phyloP scores from a whole-genome alignment of 2,888 invertebrate genomes.

The Acleris cristana region DNA sequence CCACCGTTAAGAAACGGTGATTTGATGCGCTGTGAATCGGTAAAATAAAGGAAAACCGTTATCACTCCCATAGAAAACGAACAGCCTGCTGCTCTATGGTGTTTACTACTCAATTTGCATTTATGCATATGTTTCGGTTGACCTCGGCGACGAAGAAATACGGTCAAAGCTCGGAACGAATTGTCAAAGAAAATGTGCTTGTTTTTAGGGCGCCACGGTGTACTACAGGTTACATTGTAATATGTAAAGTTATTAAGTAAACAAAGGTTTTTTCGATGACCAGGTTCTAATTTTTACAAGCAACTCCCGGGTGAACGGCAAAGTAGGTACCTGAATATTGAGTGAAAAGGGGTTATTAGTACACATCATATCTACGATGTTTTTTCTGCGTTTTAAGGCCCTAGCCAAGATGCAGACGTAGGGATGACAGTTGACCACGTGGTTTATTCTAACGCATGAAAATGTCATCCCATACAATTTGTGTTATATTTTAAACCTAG shows the following conservation, averaged over 20 bases:
- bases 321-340: too few relatives aligned
- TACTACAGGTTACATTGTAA: not conserved
- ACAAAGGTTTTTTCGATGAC: not conserved
- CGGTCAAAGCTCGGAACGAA: constrained; percentile 19
- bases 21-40: constrained; percentile 34
- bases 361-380: too few relatives aligned
- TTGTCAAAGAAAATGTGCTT: constrained; percentile 6
- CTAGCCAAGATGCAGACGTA: too few relatives aligned
- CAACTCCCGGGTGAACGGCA: too few relatives aligned
- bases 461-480: too few relatives aligned
- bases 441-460: too few relatives aligned
- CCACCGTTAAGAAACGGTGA: constrained; percentile 36
- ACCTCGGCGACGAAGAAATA: constrained; percentile 16
- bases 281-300: too few relatives aligned
- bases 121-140: constrained; percentile 23
- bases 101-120: constrained; percentile 34
- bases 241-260: not conserved
- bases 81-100: constrained; percentile 17
- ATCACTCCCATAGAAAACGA: constrained; percentile 26
- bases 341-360: too few relatives aligned
- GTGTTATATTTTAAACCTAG: too few relatives aligned
- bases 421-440: too few relatives aligned
- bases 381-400: too few relatives aligned
- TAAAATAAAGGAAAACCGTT: constrained; percentile 31
- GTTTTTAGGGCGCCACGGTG: not conserved